Evolutionary conservation across 2,888 invertebrate genomes (phyloP), one percentile per base, ranked within the genome.

Genomic region (Ennomos fuscantarius): DNA sequence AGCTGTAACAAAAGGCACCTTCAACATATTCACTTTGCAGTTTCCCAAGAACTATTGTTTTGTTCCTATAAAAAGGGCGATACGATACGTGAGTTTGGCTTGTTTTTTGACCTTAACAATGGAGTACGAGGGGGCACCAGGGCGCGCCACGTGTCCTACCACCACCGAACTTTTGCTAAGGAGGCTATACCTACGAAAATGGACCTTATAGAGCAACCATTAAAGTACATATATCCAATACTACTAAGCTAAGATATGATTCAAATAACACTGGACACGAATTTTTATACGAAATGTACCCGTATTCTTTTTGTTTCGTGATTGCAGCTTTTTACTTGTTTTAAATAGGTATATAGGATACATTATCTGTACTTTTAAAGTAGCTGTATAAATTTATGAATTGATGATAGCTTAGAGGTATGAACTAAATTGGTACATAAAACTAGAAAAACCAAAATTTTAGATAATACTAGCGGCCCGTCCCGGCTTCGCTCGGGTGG

Each of bases 71-170:
- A 79, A 78, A 79, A 79, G 78, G 76, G 81, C 70, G 76, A 80
- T 77, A 83, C 83, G 83, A 80, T 77, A 83, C 83, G 83, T 84
- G 86, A 81, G 82, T 81, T 83, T 74, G 81, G 83, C 80, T 77
- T 83, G 84, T 87, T 87, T 87, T 89, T 85, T 87, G 84, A 85
- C 83, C 82, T 79, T 80, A 80, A 86, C 84, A 85, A 84, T 79
- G 71, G 76, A 68, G 74, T 72, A 69, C 65, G 69, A 66, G 78
- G 73, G 79, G 76, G 72, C 69, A 74, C 66, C 64, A 69, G 77
- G 73, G 74, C 57, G 64, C 65, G 88, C 75, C 90, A 89, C 90
- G 90, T 88, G 86, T 78, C 84, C 41, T 51, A 49, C 56, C 55
- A 44, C 51, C 58, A 60, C 60, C 62, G 60, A 61, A 58, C 61